Evolutionary conservation across 2,888 invertebrate species (phyloP), one percentile per base, ranked within the genome.

Genomic region (Apamea monoglypha): DNA sequence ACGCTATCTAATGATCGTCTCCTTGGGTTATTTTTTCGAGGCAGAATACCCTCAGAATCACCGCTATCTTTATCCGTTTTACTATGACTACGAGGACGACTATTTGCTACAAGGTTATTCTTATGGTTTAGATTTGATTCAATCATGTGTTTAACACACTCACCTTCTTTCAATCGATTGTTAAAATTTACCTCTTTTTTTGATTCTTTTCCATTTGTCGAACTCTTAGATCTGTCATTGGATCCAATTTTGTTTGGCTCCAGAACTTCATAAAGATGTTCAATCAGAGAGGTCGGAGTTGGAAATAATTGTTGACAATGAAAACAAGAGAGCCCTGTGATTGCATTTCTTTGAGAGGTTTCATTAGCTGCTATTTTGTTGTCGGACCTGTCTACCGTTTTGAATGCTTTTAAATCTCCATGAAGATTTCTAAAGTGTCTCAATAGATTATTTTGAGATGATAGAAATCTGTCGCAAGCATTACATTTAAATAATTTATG

Each of bases 241-340:
- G 66, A 68, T 29, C n/a, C 59, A 40, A 40, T 84, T 86, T 80
- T 89, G 74, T 89, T 90, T 66, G 90, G 88, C 77, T 93, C 89
- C 44, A 96, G 87, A 77, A 95, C 86, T 74, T 91, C 89, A 86
- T 96, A 96, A 59, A 96, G 91, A 81, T 96, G 96, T 74, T 96
- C 94, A 88, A 96, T 95, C 44, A 96, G 89, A 64, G 86, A 85
- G 85, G 91, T 91, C 74, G 92, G 91, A 63, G 90, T 91, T 73
- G 88, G 68, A 92, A 96, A 96, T 68, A 78, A 32, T 82, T 90
- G 84, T 36, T 92, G 89, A 82, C 96, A 96, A 86, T 96, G 96
- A 85, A 93, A 93, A 90, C 96, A 96, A 74, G 80, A 70, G 50
- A 88, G 85, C 32, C 81, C 87, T 73, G 82, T 59, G 12, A 25